phyloP scores from a whole-genome alignment of 1,140 invertebrate genomes.

The Pygmarrhopalites habei region DNA sequence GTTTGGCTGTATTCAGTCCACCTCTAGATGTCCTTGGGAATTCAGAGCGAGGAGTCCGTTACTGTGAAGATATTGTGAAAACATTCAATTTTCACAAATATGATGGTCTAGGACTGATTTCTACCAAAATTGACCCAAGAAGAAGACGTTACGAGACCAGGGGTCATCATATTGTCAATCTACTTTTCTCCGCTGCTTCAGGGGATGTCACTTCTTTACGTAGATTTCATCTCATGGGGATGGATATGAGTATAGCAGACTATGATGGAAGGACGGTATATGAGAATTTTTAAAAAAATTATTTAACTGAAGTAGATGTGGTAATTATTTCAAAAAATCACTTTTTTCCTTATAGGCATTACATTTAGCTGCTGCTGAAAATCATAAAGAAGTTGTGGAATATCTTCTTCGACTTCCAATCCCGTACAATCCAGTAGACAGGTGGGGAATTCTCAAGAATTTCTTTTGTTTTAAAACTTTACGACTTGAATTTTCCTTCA shows the following conservation, averaged over 20 bases:
- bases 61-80: slow-evolving; percentile 70
- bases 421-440: slow-evolving; percentile 67
- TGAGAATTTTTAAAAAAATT: neutral
- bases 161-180: slow-evolving; percentile 81
- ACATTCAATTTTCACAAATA: slow-evolving; percentile 96
- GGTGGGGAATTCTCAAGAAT: slow-evolving; percentile 15
- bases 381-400: slow-evolving; percentile 76
- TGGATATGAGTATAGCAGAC: slow-evolving; percentile 84
- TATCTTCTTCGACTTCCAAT: slow-evolving; percentile 75
- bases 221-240: slow-evolving; percentile 82
- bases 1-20: slow-evolving; percentile 56
- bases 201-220: slow-evolving; percentile 86
- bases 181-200: slow-evolving; percentile 86
- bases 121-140: slow-evolving; percentile 85
- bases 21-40: slow-evolving; percentile 57
- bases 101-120: slow-evolving; percentile 85
- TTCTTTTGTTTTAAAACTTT: neutral
- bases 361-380: slow-evolving; percentile 84
- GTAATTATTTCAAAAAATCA: neutral
- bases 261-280: slow-evolving; percentile 72
- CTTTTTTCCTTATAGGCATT: slow-evolving; percentile 51
- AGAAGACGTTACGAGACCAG: slow-evolving; percentile 84
- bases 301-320: neutral
- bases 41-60: slow-evolving; percentile 51
- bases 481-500: neutral